Percentiles rank a stretch among this genome's conserved stretches.
phyloP scores from a whole-genome alignment of 2,888 invertebrate species.

The Dione juno region DNA sequence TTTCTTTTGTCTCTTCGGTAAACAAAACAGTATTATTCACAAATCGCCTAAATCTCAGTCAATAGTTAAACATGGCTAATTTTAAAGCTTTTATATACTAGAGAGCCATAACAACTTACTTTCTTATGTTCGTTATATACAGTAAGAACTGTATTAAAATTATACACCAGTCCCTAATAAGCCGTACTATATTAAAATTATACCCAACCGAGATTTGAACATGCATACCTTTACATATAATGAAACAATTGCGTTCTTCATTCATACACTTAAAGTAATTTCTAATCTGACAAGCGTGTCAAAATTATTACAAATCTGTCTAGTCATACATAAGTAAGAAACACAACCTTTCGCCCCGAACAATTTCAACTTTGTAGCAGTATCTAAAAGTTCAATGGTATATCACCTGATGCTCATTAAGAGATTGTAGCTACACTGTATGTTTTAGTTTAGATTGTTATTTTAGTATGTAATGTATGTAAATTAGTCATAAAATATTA shows the following conservation, averaged over 20 bases:
- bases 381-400: conserved; percentile 5
- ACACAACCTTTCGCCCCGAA: conserved; percentile 19
- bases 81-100: no score
- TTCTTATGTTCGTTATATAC: no score
- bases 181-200: no score
- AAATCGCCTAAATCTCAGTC: no score
- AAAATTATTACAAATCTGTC: conserved; percentile 14
- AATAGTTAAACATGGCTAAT: no score
- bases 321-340: conserved; percentile 19
- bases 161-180: no score
- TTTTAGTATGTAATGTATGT: background rate
- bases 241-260: background rate
- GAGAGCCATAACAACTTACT: no score
- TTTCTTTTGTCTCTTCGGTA: no score
- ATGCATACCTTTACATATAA: no score
- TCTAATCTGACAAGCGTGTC: conserved; percentile 15
- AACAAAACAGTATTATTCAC: no score
- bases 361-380: background rate
- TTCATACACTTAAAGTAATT: background rate
- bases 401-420: background rate
- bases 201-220: no score
- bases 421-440: background rate
- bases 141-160: no score
- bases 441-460: background rate
- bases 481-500: background rate